phyloP scores from a whole-genome alignment of 2,888 invertebrate species.

The Idaea aversata region DNA sequence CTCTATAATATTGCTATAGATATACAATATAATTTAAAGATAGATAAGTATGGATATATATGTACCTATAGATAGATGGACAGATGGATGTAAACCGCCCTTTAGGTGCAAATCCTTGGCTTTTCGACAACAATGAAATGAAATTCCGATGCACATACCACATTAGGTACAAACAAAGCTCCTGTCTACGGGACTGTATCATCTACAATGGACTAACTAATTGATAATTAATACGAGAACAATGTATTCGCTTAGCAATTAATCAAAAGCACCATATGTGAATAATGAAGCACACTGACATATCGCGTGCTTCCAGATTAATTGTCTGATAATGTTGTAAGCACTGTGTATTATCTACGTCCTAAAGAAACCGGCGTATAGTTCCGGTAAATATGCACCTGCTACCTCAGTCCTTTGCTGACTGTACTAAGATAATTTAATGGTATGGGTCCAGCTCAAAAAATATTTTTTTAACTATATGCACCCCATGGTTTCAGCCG shows the following conservation, averaged over 20 bases:
- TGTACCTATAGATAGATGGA: no score
- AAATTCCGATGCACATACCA: background rate
- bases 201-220: constrained; percentile 35
- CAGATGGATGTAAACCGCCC: no score
- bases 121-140: background rate
- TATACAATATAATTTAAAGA: no score
- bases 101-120: background rate
- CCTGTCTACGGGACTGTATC: constrained; percentile 6
- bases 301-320: constrained; percentile 52
- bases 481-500: no score
- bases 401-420: no score
- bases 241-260: constrained; percentile 46
- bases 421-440: no score
- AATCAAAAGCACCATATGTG: constrained; percentile 52
- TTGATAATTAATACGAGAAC: constrained; percentile 51
- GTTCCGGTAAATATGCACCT: no score
- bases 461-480: no score
- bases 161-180: background rate
- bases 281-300: constrained; percentile 53
- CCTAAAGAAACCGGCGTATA: no score
- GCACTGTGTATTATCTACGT: background rate
- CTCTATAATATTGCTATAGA: no score
- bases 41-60: no score
- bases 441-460: no score
- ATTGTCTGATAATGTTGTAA: constrained; percentile 27